These are phyloP conservation scores for Apamea anceps DNA, from an alignment of 2,888 invertebrate genomes.

Conservation along the genomic window DNA sequence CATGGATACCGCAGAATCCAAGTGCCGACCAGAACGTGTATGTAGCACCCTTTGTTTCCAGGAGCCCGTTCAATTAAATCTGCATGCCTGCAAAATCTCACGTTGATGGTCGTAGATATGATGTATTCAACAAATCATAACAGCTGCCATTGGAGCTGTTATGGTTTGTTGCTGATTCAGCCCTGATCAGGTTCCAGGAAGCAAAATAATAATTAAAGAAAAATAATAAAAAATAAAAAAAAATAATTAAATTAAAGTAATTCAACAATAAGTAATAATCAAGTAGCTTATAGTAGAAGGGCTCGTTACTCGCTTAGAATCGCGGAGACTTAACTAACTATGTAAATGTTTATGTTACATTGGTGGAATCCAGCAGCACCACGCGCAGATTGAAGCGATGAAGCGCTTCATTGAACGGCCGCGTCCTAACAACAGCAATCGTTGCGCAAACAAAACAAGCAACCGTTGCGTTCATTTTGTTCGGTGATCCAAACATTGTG, in stretches of 20 bases:
- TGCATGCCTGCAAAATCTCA: not conserved
- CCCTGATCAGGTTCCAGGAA: not conserved
- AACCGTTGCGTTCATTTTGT: not conserved
- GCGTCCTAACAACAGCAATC: not conserved
- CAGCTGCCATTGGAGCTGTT: too few relatives aligned
- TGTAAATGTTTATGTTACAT: not conserved
- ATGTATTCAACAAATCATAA: not conserved
- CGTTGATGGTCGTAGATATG: not conserved
- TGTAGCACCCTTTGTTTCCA: not conserved
- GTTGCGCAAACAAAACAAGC: not conserved
- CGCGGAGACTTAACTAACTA: not conserved
- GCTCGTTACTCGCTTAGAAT: not conserved
- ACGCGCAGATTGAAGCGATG: not conserved
- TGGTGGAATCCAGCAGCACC: not conserved
- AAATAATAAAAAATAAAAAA: too few relatives aligned
- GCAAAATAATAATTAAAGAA: too few relatives aligned
- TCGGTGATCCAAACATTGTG: not conserved
- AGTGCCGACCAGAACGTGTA: not conserved
- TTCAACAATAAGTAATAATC: not conserved
- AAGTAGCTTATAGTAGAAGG: not conserved
- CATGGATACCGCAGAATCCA: not conserved
- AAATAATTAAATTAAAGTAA: too few relatives aligned
- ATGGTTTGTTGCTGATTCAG: not conserved
- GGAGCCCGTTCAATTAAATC: not conserved
- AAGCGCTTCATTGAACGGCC: not conserved